phyloP scores from a whole-genome alignment of 2,888 invertebrate species.

The Stegana nigrithorax region DNA sequence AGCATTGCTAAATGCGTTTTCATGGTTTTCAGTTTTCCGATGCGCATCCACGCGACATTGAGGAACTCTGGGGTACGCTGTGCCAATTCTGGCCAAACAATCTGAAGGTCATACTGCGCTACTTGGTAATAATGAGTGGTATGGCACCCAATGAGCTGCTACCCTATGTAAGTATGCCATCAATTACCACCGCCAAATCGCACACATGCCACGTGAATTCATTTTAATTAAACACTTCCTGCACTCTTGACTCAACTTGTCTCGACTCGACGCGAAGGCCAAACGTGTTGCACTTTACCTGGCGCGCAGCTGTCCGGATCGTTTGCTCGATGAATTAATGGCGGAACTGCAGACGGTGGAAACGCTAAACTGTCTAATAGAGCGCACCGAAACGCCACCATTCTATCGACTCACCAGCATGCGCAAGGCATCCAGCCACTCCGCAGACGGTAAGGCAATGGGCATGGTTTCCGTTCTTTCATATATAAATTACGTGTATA shows the following conservation, averaged over 20 bases:
- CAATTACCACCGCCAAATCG: neutral
- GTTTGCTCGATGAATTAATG: constrained; percentile 96
- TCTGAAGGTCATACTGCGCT: constrained; percentile 94
- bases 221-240: constrained; percentile 4
- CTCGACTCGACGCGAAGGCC: constrained; percentile 73
- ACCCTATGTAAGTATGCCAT: constrained; percentile 80
- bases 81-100: constrained; percentile 98
- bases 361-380: constrained; percentile 94
- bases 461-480: neutral
- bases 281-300: constrained; percentile 95
- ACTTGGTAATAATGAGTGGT: constrained; percentile 94
- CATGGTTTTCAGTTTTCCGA: constrained; percentile 84
- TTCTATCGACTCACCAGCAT: constrained; percentile 95
- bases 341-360: constrained; percentile 97
- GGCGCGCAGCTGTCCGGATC: constrained; percentile 90
- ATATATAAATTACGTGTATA: too few relatives aligned
- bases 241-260: neutral
- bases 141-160: constrained; percentile 96
- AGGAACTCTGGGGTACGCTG: constrained; percentile 95
- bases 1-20: neutral
- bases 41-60: constrained; percentile 94
- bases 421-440: constrained; percentile 89
- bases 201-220: neutral
- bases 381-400: constrained; percentile 97
- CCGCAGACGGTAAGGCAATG: constrained; percentile 70